Base-by-base conservation (phyloP, 1,140 invertebrate genomes). In the Carposina sasakii region DNA sequence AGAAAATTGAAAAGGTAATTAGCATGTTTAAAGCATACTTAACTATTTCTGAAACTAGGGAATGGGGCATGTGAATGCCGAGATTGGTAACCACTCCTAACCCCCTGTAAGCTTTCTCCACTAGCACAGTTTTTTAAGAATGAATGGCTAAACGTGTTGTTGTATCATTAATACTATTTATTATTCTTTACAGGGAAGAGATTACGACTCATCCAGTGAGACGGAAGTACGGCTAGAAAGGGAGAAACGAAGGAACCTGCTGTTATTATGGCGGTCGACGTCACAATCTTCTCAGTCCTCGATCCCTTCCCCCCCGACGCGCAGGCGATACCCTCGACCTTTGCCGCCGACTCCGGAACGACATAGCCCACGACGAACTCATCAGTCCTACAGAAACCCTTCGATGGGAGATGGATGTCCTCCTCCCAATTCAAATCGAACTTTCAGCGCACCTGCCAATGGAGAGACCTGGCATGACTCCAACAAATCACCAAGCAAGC, bases 1-100 rank as follows among this genome's bases (percentile, higher is more conserved):
- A 94, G 71, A 96, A 95, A 87, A 95, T 96, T 71, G 92, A 94
- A 82, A 92, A 91, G 81, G 93, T 95, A 87, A 89, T n/a, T n/a
- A n/a, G n/a, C n/a, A n/a, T n/a, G n/a, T n/a, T n/a, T n/a, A n/a
- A n/a, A n/a, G n/a, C n/a, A n/a, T n/a, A n/a, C n/a, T n/a, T n/a
- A n/a, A n/a, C n/a, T n/a, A n/a, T n/a, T n/a, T n/a, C n/a, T n/a
- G n/a, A n/a, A n/a, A n/a, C n/a, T n/a, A n/a, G n/a, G n/a, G n/a
- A n/a, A n/a, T n/a, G n/a, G n/a, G n/a, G n/a, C n/a, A n/a, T n/a
- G n/a, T n/a, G n/a, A n/a, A n/a, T n/a, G n/a, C n/a, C n/a, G n/a
- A n/a, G n/a, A n/a, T n/a, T n/a, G n/a, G n/a, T n/a, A n/a, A n/a
- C n/a, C n/a, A n/a, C n/a, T n/a, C n/a, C n/a, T n/a, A n/a, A n/a